Conservation (phyloP, 2,797 vertebrate genomes). For the Falco rusticolus region DNA sequence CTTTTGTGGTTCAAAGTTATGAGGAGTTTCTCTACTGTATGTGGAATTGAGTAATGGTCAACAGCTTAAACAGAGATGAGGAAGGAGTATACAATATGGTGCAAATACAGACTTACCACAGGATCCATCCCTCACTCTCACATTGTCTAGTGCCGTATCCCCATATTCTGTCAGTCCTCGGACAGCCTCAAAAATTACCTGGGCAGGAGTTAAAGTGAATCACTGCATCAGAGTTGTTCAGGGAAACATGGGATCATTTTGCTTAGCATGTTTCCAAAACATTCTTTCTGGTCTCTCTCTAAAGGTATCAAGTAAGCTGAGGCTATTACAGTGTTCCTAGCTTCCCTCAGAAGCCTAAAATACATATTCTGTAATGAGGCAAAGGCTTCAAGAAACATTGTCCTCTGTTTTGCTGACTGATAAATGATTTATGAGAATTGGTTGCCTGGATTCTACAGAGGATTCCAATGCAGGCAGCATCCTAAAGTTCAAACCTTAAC, state of each 20-base stretch:
- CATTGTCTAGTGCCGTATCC: slow-evolving; percentile 73
- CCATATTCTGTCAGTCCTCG: slow-evolving; percentile 65
- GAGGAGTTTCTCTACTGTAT: neutral
- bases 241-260: neutral
- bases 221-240: neutral
- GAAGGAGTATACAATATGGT: neutral
- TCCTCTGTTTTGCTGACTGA: neutral
- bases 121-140: slow-evolving; percentile 76
- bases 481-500: neutral
- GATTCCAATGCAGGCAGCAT: neutral
- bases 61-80: neutral
- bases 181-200: slow-evolving; percentile 80
- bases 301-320: neutral
- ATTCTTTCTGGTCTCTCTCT: neutral
- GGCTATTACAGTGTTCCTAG: neutral
- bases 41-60: neutral
- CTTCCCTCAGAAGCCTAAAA: neutral
- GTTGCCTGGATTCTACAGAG: neutral
- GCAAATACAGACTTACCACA: slow-evolving; percentile 74
- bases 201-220: neutral
- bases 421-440: neutral
- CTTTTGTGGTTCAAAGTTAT: neutral
- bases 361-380: neutral
- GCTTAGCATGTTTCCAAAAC: neutral
- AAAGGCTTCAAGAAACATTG: neutral